Evolutionary conservation across 35 echinoderm and acorn worm genomes (phyloP).

Genomic region (Eucidaris tribuloides): DNA sequence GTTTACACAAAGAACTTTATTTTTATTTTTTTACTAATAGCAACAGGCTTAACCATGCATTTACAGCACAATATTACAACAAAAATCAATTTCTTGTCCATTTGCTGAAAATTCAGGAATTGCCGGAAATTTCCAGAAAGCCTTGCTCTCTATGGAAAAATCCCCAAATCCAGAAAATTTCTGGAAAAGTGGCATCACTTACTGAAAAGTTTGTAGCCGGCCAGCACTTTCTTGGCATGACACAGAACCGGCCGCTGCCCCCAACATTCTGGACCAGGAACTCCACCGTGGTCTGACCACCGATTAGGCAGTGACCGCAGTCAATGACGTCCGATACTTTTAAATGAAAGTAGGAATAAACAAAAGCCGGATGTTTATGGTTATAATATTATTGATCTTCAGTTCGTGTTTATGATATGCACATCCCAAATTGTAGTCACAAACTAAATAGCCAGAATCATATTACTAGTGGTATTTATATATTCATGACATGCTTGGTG

Average conservation of each 20-base stretch:
- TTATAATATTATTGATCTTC: too few relatives aligned
- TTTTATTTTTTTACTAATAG: too few relatives aligned
- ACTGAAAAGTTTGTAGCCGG: constrained; percentile 95
- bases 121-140: not conserved
- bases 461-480: too few relatives aligned
- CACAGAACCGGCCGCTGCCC: constrained; percentile 84
- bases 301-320: constrained; percentile 83
- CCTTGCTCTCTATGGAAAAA: not conserved
- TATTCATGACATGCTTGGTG: too few relatives aligned
- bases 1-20: too few relatives aligned
- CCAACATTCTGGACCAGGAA: constrained; percentile 87
- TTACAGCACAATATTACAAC: too few relatives aligned
- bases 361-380: too few relatives aligned
- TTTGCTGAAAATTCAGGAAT: not conserved
- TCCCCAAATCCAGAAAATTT: not conserved
- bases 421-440: too few relatives aligned
- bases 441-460: too few relatives aligned
- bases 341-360: constrained; percentile 4
- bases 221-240: constrained; percentile 93
- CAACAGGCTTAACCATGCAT: too few relatives aligned
- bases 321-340: constrained; percentile 74
- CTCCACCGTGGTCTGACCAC: constrained; percentile 44
- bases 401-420: too few relatives aligned
- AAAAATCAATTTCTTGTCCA: too few relatives aligned
- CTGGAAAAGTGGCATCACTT: not conserved